These are phyloP conservation scores for Steromphala cineraria DNA, from an alignment of 2,888 invertebrate genomes.

Conservation along the genomic window DNA sequence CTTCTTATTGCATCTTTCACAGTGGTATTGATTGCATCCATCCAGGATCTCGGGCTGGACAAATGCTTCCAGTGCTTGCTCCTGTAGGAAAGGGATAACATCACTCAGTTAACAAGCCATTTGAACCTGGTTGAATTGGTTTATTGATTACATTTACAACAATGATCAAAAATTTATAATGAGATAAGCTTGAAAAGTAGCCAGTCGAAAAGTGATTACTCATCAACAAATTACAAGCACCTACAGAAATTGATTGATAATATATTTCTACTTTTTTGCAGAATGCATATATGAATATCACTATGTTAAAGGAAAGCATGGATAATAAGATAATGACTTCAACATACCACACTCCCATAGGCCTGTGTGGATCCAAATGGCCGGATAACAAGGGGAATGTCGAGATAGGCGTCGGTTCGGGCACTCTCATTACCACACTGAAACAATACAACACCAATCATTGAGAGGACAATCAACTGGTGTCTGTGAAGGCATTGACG, in stretches of 20 bases:
- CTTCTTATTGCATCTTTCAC: slow-evolving; percentile 89
- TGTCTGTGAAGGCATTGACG: too few species aligned
- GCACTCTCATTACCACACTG: slow-evolving; percentile 87
- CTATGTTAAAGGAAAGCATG: not conserved
- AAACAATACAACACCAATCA: slow-evolving; percentile 26
- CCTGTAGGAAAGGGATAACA: slow-evolving; percentile 76
- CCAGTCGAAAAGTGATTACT: too few species aligned
- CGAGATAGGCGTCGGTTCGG: slow-evolving; percentile 87
- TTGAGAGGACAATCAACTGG: too few species aligned
- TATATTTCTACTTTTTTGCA: too few species aligned
- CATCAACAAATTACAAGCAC: too few species aligned
- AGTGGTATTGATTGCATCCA: slow-evolving; percentile 90
- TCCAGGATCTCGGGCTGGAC: slow-evolving; percentile 89
- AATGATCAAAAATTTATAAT: not conserved
- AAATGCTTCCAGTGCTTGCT: slow-evolving; percentile 89
- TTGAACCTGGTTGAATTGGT: not conserved
- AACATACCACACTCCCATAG: slow-evolving; percentile 84
- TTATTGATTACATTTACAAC: not conserved
- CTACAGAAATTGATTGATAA: too few species aligned
- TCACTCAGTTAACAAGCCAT: too few species aligned
- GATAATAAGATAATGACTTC: not conserved
- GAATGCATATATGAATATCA: not conserved
- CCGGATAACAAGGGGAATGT: slow-evolving; percentile 89
- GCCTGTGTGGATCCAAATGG: slow-evolving; percentile 87
- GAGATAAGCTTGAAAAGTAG: too few species aligned